phyloP scores from a whole-genome alignment of 2,888 invertebrate genomes.

The Amphipyra berbera region DNA sequence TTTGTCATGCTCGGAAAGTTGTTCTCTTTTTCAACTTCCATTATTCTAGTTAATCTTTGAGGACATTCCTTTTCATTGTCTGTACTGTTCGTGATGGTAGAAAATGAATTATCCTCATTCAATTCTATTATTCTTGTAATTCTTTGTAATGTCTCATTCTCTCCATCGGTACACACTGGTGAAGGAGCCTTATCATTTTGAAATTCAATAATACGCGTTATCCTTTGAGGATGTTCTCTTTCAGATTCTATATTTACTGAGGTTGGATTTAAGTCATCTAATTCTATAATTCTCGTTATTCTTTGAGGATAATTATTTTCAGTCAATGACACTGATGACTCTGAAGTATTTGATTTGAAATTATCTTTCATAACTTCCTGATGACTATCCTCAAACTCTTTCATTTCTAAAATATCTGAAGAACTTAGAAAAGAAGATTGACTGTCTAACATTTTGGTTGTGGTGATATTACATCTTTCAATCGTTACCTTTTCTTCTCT shows the following conservation, averaged over 20 bases:
- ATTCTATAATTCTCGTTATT: conserved; percentile 86
- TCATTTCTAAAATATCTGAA: conserved; percentile 75
- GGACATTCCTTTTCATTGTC: conserved; percentile 76
- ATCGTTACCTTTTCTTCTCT: conserved; percentile 84
- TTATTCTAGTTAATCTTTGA: conserved; percentile 80
- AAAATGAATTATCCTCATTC: conserved; percentile 82
- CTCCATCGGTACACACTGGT: conserved; percentile 71
- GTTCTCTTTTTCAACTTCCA: conserved; percentile 82
- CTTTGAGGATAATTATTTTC: conserved; percentile 78
- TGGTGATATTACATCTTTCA: conserved; percentile 75
- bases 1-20: conserved; percentile 85
- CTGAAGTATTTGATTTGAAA: conserved; percentile 60
- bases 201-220: conserved; percentile 86
- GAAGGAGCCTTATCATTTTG: conserved; percentile 75
- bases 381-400: conserved; percentile 64
- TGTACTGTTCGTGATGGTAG: conserved; percentile 75
- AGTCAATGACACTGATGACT: conserved; percentile 54
- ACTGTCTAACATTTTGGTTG: conserved; percentile 78
- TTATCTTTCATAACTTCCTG: conserved; percentile 69
- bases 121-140: conserved; percentile 84
- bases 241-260: conserved; percentile 73
- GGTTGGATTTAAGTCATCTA: conserved; percentile 78
- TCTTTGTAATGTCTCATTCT: conserved; percentile 79
- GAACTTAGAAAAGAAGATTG: conserved; percentile 75
- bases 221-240: conserved; percentile 81